Base-by-base conservation (phyloP, 64 coral and sea anemone genomes). In the Exaiptasia diaphana region DNA sequence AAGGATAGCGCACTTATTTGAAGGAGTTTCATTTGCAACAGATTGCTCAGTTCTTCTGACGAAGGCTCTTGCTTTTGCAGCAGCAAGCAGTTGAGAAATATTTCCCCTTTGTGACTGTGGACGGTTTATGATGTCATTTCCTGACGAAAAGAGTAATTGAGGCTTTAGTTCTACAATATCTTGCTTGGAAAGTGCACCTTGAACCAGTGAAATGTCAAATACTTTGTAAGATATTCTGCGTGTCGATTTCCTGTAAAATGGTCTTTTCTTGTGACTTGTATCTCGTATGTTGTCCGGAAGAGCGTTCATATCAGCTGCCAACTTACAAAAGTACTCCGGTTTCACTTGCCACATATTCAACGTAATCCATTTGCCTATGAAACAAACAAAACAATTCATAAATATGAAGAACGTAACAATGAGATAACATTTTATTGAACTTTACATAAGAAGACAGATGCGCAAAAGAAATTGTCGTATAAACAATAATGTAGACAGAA, bases 1-100 rank as follows among this genome's bases (percentile, higher is more conserved):
- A 23, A 67, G 31, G 21, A 86, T 63, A 63, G 74, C 82, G 6
- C 69, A 86, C n/a, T 28, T 52, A 9, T 53, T 86, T 45, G 82
- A 75, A 46, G 82, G 82, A 22, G 82, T 53, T 20, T 75, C 48
- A 34, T 31, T 26, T 59, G 33, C 32, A 2, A 18, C 53, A 18
- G 23, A 3, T 10, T 9, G 18, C 10, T 12, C 28, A 3, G 59
- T 64, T 50, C 74, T 75, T 15, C 70, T 68, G 26, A 71, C 62
- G 14, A 73, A 60, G 5, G 82, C 71, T 58, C 82, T 83, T 31
- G 14, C 49, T 54, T 83, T 83, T 1, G 80, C 80, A 11, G 69
- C 41, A 41, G 53, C 54, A 31, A 86, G 54, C 3, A 62, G 58
- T 82, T n/a, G n/a, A n/a, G n/a, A n/a, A 20, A 28, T 4, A 29